Percentiles rank a stretch among this genome's conserved stretches.
phyloP scores from a whole-genome alignment of 2,888 invertebrate species.

The Schizotus pectinicornis region DNA sequence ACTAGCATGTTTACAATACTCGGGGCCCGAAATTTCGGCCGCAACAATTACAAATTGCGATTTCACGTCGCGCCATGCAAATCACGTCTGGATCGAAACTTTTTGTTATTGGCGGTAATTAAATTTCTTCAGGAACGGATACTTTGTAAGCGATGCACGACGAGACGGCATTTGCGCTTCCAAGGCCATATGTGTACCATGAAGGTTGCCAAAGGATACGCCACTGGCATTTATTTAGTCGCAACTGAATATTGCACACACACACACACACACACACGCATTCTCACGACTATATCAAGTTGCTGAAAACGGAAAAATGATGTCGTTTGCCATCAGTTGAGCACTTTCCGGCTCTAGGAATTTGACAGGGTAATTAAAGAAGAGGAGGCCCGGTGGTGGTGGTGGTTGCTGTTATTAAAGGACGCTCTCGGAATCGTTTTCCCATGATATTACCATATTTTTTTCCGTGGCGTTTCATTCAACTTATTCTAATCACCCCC shows the following conservation, averaged over 20 bases:
- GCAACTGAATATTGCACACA: conserved; percentile 16
- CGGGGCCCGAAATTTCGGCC: too few species aligned
- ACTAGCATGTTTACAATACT: too few species aligned
- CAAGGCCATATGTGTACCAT: conserved; percentile 32
- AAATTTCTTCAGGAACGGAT: neutral
- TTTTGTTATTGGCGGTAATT: neutral
- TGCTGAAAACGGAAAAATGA: conserved; percentile 4
- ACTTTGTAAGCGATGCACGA: conserved; percentile 33
- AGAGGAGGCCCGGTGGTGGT: neutral
- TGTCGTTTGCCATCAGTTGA: conserved; percentile 1
- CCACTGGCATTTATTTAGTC: neutral
- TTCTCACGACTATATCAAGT: conserved; percentile 25
- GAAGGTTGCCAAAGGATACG: conserved; percentile 27
- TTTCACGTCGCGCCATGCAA: too few species aligned
- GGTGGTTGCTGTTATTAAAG: neutral
- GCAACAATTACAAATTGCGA: too few species aligned
- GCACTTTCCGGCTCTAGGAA: conserved; percentile 6
- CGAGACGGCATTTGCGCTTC: conserved; percentile 20
- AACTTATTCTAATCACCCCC: conserved; percentile 19
- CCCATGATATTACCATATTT: conserved; percentile 25
- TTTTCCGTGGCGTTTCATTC: conserved; percentile 1
- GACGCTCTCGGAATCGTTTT: conserved; percentile 8
- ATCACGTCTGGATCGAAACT: too few species aligned
- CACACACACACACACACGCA: conserved; percentile 12
- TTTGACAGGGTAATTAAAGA: conserved; percentile 7